Evolutionary conservation across 2,888 invertebrate species (phyloP).

Genomic region (Sminthurinus aureus): DNA sequence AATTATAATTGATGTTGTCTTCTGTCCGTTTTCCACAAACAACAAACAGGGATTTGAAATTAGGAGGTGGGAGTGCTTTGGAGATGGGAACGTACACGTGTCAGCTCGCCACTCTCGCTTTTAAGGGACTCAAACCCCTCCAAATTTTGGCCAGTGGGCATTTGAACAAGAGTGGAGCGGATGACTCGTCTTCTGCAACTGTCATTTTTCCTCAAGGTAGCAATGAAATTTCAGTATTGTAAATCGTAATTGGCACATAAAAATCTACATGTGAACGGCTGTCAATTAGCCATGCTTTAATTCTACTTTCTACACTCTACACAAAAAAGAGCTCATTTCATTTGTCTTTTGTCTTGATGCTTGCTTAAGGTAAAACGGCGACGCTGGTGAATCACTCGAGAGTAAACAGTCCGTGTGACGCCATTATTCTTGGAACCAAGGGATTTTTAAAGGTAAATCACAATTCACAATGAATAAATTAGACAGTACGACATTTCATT

Average conservation of each 20-base stretch:
- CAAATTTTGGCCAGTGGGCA: conserved; percentile 74
- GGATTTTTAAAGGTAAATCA: conserved; percentile 70
- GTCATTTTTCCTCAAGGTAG: conserved; percentile 73
- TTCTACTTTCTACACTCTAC: too few relatives aligned
- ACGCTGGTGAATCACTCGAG: conserved; percentile 69
- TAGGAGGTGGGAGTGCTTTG: conserved; percentile 77
- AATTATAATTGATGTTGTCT: not conserved
- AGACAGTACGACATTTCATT: too few relatives aligned
- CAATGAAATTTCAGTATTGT: conserved; percentile 63
- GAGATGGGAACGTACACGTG: conserved; percentile 81
- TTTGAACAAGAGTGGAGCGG: conserved; percentile 72
- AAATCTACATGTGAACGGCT: too few relatives aligned
- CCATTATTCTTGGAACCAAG: conserved; percentile 73
- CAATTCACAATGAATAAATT: too few relatives aligned
- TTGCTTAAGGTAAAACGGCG: not conserved
- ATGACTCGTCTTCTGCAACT: conserved; percentile 75
- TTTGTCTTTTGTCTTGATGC: too few relatives aligned
- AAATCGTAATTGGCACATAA: too few relatives aligned
- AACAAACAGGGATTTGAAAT: not conserved
- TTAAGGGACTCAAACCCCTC: conserved; percentile 72
- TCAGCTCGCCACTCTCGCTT: conserved; percentile 76
- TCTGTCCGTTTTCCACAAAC: not conserved
- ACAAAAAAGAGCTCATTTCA: too few relatives aligned
- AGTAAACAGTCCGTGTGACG: conserved; percentile 71
- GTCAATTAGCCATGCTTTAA: too few relatives aligned